Conservation (phyloP, 2,113 vertebrate genomes). For the Cryptotis parvus region DNA sequence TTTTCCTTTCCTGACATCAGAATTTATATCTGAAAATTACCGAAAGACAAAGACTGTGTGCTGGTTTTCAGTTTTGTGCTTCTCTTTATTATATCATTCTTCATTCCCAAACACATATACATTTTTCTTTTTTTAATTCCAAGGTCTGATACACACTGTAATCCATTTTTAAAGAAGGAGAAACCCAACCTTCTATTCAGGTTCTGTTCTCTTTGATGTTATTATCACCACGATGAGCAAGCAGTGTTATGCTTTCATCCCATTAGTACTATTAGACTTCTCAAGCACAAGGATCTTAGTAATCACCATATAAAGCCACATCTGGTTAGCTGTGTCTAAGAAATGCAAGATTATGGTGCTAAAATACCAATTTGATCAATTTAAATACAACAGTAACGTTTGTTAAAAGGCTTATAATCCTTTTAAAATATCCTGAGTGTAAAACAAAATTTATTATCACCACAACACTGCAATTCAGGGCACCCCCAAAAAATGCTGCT, state of each 20-base stretch:
- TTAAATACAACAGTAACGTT: constrained; percentile 53
- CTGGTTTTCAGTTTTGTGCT: neutral
- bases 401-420: constrained; percentile 73
- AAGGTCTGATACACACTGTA: neutral
- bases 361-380: constrained; percentile 65
- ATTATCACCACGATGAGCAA: neutral
- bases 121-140: neutral
- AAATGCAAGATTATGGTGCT: constrained; percentile 41
- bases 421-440: constrained; percentile 72
- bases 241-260: neutral
- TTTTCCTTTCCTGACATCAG: constrained; percentile 21
- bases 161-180: neutral
- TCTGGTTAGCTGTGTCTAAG: constrained; percentile 30
- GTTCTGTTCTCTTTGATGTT: neutral
- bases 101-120: neutral
- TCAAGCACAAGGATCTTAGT: neutral
- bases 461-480: constrained; percentile 44
- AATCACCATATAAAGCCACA: constrained; percentile 4
- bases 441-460: constrained; percentile 62
- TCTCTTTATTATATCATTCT: neutral
- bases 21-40: neutral
- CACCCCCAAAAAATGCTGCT: constrained; percentile 54
- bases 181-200: neutral
- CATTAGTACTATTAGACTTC: neutral
- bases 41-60: neutral